Evolutionary conservation across 2,113 vertebrate genomes (phyloP).

Genomic region (Saguinus midas): DNA sequence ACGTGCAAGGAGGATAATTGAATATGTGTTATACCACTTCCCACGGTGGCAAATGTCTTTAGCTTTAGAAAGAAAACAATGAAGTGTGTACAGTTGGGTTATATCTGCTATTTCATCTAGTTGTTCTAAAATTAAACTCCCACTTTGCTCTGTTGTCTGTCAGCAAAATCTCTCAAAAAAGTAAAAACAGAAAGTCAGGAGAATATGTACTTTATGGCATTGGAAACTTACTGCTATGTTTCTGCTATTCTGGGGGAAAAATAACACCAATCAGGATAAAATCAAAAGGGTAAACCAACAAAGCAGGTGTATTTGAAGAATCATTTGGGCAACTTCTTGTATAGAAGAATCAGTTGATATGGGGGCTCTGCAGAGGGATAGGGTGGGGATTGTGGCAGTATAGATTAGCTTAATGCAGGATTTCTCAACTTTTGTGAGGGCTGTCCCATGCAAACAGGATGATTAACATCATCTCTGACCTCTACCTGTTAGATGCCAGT

Average conservation of each 20-base stretch:
- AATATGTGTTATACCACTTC: not conserved
- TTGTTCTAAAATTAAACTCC: not conserved
- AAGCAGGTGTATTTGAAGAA: not conserved
- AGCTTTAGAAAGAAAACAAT: constrained; percentile 31
- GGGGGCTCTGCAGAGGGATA: too few species aligned
- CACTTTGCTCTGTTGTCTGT: not conserved
- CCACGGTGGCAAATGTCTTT: constrained; percentile 20
- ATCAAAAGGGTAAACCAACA: not conserved
- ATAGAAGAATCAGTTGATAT: not conserved
- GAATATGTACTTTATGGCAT: not conserved
- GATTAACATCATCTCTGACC: not conserved
- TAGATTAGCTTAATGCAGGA: not conserved
- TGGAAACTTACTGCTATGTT: not conserved
- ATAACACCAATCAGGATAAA: not conserved
- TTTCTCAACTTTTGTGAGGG: not conserved
- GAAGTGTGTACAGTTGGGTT: not conserved
- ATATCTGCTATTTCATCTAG: not conserved
- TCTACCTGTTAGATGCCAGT: not conserved
- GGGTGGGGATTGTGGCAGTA: fast-evolving
- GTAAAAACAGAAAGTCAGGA: not conserved
- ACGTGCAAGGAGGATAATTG: constrained; percentile 29
- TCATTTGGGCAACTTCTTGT: not conserved
- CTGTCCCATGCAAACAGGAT: fast-evolving
- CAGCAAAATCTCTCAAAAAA: not conserved
- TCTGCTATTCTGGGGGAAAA: not conserved